A percentile compares a stretch with the other conserved stretches of the same genome.
phyloP scores from a whole-genome alignment of 2,113 vertebrate species.

The Pollimyrus isidori region DNA sequence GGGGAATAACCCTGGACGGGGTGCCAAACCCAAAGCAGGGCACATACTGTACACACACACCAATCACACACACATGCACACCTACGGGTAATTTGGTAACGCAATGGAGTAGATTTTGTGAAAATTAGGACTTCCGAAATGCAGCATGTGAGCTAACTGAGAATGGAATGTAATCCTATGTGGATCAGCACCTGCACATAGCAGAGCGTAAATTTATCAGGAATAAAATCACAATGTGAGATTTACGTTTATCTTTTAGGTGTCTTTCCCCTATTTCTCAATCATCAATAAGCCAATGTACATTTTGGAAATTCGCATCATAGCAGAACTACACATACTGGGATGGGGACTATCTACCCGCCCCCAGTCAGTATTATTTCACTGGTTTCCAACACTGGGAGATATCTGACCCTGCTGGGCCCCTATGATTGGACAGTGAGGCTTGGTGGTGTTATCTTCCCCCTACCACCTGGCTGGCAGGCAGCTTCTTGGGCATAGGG shows the following conservation, averaged over 20 bases:
- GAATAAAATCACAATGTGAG: not conserved
- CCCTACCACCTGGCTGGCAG: conserved; percentile 52
- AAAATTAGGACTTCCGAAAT: not conserved
- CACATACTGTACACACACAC: not conserved
- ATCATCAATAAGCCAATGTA: not conserved
- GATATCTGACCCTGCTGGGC: not conserved
- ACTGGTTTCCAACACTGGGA: not conserved
- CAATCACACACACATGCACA: not conserved
- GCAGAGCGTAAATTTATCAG: not conserved
- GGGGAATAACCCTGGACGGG: not conserved
- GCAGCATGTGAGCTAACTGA: not conserved
- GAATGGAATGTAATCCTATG: not conserved
- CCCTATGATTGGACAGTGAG: not conserved
- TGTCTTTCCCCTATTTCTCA: not conserved
- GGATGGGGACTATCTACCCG: not conserved
- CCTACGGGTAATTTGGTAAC: not conserved
- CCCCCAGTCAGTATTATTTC: not conserved
- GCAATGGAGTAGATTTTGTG: not conserved
- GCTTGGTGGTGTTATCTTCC: not conserved
- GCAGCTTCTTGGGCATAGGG: conserved; percentile 82
- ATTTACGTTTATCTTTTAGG: not conserved
- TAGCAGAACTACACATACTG: not conserved
- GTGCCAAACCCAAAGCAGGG: not conserved
- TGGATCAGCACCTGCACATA: not conserved
- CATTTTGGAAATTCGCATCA: not conserved